These are phyloP conservation scores for Lophius americanus DNA, from an alignment of 2,797 vertebrate species.

Conservation along the genomic window DNA sequence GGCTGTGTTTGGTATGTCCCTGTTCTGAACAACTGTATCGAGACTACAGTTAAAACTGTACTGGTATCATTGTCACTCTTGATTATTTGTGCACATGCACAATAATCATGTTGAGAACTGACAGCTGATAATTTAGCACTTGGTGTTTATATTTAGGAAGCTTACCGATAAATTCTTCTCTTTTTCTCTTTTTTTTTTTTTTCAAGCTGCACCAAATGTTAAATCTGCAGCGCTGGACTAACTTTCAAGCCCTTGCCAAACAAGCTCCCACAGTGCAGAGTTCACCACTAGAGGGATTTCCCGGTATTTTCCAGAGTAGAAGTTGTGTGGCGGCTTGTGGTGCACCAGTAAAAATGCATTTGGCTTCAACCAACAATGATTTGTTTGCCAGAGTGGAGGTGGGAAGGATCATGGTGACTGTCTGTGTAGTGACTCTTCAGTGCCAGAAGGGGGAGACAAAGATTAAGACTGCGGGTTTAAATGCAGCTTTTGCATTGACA, in stretches of 20 bases:
- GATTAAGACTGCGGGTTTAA: constrained; percentile 11
- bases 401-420: background rate
- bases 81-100: constrained; percentile 70
- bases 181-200: constrained; percentile 20
- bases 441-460: background rate
- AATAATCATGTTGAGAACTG: constrained; percentile 67
- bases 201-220: constrained; percentile 48
- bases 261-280: background rate
- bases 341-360: background rate
- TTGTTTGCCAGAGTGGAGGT: background rate
- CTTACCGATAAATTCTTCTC: constrained; percentile 52
- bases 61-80: constrained; percentile 53
- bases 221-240: constrained; percentile 1
- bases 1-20: constrained; percentile 40
- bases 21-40: constrained; percentile 45
- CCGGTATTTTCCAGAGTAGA: background rate
- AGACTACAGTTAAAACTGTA: constrained; percentile 68
- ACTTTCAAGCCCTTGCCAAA: background rate
- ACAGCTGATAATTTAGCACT: constrained; percentile 79
- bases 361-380: background rate
- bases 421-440: background rate
- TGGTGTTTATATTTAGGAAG: constrained; percentile 76
- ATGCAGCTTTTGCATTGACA: constrained; percentile 49
- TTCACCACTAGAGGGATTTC: background rate
- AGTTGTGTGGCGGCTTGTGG: background rate